These are phyloP conservation scores for Yponomeuta malinellus DNA, from an alignment of 2,888 invertebrate genomes.

Conservation along the genomic window DNA sequence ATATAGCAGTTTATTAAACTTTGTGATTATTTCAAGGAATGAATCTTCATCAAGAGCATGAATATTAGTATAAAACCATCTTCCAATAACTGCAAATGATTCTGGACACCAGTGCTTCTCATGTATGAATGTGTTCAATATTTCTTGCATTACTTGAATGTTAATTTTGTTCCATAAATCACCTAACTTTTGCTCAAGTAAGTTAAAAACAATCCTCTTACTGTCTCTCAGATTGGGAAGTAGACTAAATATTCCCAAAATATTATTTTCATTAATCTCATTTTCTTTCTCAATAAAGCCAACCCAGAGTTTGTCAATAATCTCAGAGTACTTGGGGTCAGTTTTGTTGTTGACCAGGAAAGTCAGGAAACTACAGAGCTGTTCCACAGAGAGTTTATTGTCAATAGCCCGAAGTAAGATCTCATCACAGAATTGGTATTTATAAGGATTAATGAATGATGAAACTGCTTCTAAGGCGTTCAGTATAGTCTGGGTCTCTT, in stretches of 20 bases:
- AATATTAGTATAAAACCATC: constrained; percentile 78
- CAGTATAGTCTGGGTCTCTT: constrained; percentile 64
- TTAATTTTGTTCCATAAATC: constrained; percentile 75
- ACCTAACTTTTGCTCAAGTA: constrained; percentile 76
- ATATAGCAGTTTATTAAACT: constrained; percentile 72
- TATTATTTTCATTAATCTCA: constrained; percentile 74
- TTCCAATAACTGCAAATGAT: constrained; percentile 53
- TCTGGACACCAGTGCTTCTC: constrained; percentile 59
- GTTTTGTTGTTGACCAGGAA: constrained; percentile 67
- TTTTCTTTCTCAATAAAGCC: constrained; percentile 76
- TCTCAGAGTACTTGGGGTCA: constrained; percentile 63
- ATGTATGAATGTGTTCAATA: constrained; percentile 55
- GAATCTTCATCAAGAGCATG: constrained; percentile 76
- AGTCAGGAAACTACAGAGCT: constrained; percentile 76
- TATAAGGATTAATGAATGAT: constrained; percentile 55
- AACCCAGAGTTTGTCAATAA: constrained; percentile 80
- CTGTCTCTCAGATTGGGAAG: constrained; percentile 77
- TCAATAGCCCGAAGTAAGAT: constrained; percentile 77
- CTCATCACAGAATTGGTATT: constrained; percentile 77
- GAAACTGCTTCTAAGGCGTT: constrained; percentile 58
- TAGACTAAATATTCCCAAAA: constrained; percentile 73
- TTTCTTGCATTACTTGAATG: constrained; percentile 60
- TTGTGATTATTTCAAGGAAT: constrained; percentile 68
- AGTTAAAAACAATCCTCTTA: constrained; percentile 70
- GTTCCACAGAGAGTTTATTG: constrained; percentile 72